A percentile compares a stretch with the other conserved stretches of the same genome.
Conservation (phyloP, 2,888 invertebrate species). For the Odontocerum albicorne region DNA sequence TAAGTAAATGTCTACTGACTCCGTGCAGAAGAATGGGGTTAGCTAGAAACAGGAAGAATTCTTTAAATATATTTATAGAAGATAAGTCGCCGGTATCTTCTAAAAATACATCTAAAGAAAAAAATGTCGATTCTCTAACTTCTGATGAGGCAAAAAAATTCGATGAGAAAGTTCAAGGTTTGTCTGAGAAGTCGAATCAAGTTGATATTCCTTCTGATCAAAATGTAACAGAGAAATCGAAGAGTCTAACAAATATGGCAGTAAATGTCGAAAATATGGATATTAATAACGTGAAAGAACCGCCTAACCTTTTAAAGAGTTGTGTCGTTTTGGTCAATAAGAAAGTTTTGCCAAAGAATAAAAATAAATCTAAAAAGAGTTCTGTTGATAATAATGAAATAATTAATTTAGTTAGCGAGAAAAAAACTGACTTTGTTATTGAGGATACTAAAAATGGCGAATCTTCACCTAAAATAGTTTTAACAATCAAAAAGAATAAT, state of each 20-base stretch:
- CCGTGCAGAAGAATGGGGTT: slow-evolving; percentile 58
- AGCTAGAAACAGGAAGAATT: slow-evolving; percentile 44
- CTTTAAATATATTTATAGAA: slow-evolving; percentile 9
- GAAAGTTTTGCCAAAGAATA: slow-evolving; percentile 19
- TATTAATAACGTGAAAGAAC: slow-evolving; percentile 1
- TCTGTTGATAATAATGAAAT: neutral
- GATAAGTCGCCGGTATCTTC: slow-evolving; percentile 13
- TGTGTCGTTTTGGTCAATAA: slow-evolving; percentile 22
- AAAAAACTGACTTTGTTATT: too few species aligned
- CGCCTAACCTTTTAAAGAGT: slow-evolving; percentile 12
- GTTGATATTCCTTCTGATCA: too few species aligned
- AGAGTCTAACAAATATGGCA: neutral
- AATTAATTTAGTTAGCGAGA: too few species aligned
- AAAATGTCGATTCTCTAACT: neutral
- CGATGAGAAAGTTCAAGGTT: too few species aligned
- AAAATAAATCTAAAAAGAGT: slow-evolving; percentile 3
- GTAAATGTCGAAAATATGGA: slow-evolving; percentile 3
- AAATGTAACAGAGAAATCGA: too few species aligned
- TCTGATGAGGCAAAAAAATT: too few species aligned
- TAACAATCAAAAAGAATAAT: too few species aligned
- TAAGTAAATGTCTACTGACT: slow-evolving; percentile 55
- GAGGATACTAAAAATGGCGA: too few species aligned
- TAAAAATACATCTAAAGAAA: neutral
- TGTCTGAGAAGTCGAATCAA: too few species aligned
- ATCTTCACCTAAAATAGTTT: too few species aligned